phyloP scores from a whole-genome alignment of 2,888 invertebrate genomes.

The Entomobrya proxima region DNA sequence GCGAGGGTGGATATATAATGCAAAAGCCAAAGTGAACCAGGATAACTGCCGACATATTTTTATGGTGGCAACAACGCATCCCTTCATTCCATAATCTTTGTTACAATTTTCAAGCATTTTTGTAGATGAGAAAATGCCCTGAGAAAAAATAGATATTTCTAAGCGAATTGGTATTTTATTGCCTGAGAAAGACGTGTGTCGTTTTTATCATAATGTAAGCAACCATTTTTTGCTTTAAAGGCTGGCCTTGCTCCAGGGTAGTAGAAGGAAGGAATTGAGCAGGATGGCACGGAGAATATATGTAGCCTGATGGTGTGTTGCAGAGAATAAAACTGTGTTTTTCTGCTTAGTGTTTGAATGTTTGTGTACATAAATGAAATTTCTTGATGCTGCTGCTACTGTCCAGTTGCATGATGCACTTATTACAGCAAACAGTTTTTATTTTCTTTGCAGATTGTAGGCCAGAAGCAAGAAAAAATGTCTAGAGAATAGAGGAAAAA shows the following conservation, averaged over 20 bases:
- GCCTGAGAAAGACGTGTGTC: slow-evolving; percentile 44
- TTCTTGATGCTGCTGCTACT: not conserved
- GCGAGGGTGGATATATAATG: slow-evolving; percentile 20
- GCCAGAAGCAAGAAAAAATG: not conserved
- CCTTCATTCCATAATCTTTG: not conserved
- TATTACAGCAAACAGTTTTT: not conserved
- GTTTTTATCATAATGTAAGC: slow-evolving; percentile 31
- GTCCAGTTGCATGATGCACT: slow-evolving; percentile 1
- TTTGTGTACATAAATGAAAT: not conserved
- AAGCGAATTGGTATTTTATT: slow-evolving; percentile 28
- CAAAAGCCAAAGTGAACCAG: too few species aligned
- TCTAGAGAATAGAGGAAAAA: not conserved
- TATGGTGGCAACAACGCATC: not conserved
- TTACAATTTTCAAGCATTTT: not conserved
- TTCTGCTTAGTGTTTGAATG: not conserved
- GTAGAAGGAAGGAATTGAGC: not conserved
- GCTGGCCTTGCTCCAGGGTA: slow-evolving; percentile 24
- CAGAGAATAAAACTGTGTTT: not conserved
- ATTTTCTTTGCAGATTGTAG: not conserved
- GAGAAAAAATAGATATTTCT: slow-evolving; percentile 4
- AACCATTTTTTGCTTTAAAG: not conserved
- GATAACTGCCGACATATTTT: not conserved
- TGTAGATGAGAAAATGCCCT: not conserved
- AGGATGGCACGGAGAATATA: not conserved
- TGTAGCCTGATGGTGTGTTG: not conserved